Percentiles rank a stretch among this genome's conserved stretches.
These are phyloP conservation scores for Holothuria scabra DNA, from an alignment of 53 echinoderm and acorn worm genomes.

Conservation along the genomic window DNA sequence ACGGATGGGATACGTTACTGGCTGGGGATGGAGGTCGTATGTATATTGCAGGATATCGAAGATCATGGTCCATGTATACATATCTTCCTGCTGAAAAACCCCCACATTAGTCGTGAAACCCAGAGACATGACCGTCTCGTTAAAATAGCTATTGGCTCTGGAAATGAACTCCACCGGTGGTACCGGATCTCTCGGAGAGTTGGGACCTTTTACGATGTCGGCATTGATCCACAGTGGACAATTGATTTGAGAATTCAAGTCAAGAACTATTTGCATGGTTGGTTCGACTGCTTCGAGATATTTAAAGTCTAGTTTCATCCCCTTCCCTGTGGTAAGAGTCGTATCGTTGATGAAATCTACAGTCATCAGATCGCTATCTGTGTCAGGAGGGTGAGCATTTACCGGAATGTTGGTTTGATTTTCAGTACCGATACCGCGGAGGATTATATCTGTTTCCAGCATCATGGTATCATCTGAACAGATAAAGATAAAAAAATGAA, in stretches of 20 bases:
- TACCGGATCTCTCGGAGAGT: constrained; percentile 76
- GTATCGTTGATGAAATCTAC: constrained; percentile 63
- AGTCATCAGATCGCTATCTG: constrained; percentile 68
- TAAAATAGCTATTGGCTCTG: constrained; percentile 65
- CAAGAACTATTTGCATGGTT: constrained; percentile 61
- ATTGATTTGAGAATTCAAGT: constrained; percentile 54
- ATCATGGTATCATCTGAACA: constrained; percentile 79
- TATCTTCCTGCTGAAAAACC: constrained; percentile 36
- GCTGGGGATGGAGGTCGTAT: constrained; percentile 69
- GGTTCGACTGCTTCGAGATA: constrained; percentile 71
- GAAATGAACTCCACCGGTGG: constrained; percentile 63
- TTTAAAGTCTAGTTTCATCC: constrained; percentile 85
- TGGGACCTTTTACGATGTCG: constrained; percentile 78
- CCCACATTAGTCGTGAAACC: constrained; percentile 66
- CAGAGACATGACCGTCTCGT: constrained; percentile 71
- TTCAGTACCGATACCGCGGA: constrained; percentile 66
- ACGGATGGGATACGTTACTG: constrained; percentile 75
- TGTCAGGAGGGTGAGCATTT: constrained; percentile 70
- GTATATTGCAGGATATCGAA: constrained; percentile 74
- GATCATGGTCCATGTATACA: constrained; percentile 86
- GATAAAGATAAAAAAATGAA: neutral
- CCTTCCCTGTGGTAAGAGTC: constrained; percentile 56
- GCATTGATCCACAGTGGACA: constrained; percentile 77
- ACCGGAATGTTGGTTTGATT: constrained; percentile 76
- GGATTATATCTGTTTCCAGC: constrained; percentile 77